A percentile compares a stretch with the other conserved stretches of the same genome.
These are phyloP conservation scores for Benitochromis conjunctus DNA, from an alignment of 2,113 vertebrate genomes.

Conservation along the genomic window DNA sequence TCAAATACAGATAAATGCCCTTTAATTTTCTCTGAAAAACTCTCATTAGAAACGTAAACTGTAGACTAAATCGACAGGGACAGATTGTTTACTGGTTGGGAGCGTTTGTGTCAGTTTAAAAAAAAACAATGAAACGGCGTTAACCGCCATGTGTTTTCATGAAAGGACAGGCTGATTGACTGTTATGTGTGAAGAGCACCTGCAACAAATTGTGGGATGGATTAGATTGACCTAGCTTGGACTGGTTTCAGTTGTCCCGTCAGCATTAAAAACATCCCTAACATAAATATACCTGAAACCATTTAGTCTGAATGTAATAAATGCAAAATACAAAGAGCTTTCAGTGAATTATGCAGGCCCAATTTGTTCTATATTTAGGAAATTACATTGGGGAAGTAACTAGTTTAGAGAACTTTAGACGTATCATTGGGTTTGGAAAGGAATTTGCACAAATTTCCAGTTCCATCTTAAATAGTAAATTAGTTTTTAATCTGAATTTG, in stretches of 20 bases:
- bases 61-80: neutral
- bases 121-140: neutral
- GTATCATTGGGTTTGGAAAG: neutral
- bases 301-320: neutral
- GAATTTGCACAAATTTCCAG: neutral
- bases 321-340: neutral
- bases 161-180: neutral
- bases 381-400: neutral
- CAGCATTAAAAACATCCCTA: neutral
- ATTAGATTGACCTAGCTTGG: neutral
- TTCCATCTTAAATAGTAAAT: neutral
- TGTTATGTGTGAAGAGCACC: neutral
- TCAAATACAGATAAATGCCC: neutral
- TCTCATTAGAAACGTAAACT: neutral
- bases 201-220: neutral
- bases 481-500: neutral
- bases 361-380: neutral
- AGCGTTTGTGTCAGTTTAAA: neutral
- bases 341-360: neutral
- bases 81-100: neutral
- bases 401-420: neutral
- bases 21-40: slow-evolving; percentile 14
- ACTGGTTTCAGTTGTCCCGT: neutral
- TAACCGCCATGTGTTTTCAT: slow-evolving; percentile 14
- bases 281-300: neutral